These are phyloP conservation scores for Drepana arcuata DNA, from an alignment of 1,140 invertebrate species.

Conservation along the genomic window DNA sequence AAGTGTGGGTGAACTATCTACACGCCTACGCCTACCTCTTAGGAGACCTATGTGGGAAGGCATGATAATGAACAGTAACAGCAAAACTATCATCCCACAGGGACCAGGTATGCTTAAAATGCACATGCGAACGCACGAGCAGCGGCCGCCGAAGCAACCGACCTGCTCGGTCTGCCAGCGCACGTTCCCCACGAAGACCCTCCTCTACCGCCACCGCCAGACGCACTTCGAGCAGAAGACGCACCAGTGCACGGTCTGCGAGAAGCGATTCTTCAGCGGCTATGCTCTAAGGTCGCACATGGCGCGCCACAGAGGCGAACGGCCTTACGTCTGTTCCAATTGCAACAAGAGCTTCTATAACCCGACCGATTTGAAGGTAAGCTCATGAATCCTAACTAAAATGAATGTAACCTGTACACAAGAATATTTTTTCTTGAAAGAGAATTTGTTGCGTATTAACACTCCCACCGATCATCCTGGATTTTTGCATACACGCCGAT, in stretches of 20 bases:
- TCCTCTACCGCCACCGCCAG: constrained; percentile 73
- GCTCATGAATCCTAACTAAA: too few species aligned
- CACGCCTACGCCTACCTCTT: too few species aligned
- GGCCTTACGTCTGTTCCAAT: constrained; percentile 56
- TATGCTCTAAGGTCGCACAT: constrained; percentile 66
- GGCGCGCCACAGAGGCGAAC: constrained; percentile 59
- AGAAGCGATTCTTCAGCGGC: constrained; percentile 65
- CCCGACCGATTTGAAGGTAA: constrained; percentile 66
- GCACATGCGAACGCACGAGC: constrained; percentile 75
- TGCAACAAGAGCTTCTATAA: constrained; percentile 69
- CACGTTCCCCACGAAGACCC: constrained; percentile 72
- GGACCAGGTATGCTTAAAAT: constrained; percentile 75
- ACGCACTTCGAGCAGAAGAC: constrained; percentile 73
- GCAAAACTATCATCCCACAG: too few species aligned
- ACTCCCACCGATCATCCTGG: too few species aligned
- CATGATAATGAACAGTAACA: too few species aligned
- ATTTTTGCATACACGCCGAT: too few species aligned
- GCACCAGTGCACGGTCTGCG: constrained; percentile 63
- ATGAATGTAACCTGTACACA: too few species aligned
- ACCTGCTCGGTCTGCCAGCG: constrained; percentile 74
- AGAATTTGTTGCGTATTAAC: too few species aligned
- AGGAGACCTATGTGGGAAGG: too few species aligned
- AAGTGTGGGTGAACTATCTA: too few species aligned
- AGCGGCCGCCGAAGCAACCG: constrained; percentile 69
- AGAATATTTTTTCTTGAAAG: too few species aligned